Evolutionary conservation across 2,113 vertebrate genomes (phyloP), one percentile per base, ranked within the genome.

Genomic region (Alligator mississippiensis): DNA sequence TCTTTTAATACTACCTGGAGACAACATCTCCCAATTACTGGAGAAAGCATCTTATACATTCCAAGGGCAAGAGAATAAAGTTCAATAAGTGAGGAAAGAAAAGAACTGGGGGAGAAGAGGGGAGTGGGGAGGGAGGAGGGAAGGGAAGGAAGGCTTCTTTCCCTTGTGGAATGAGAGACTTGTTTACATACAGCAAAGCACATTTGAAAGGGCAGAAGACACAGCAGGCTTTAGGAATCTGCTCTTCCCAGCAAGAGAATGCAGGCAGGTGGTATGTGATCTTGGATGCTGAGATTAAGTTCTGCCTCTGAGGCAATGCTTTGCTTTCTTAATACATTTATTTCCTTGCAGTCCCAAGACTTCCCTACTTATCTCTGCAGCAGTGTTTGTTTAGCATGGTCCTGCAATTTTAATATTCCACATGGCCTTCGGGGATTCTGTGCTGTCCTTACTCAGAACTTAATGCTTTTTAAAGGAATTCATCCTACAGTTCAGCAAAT

Each of bases 321-420:
- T 93, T 80, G 74, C n/a, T 38, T 90, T 91, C 57, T 85, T 93
- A 95, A 85, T 84, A n/a, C 16, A 13, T 85, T 90, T 95, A 77
- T 93, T 96, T 66, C 47, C 87, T n/a, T 72, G 75, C 77, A 93
- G 60, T 75, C 21, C 3, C 16, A 70, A 93, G 21, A 47, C 77
- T 84, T 93, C 12, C 25, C 25, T 84, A 85, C 79, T 93, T 93
- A 91, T 14, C 64, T 82, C 61, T 84, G 61, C 1, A 93, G 82
- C 2, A 77, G 89, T 90, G 74, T 78, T 83, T 89, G 70, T 28
- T 70, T 80, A 82, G 28, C 25, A 82, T 28, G 21, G 64, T 83
- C 77, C 24, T 92, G 70, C 81, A 92, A 93, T 80, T 93, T 87
- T 84, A 93, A 77, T 68, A 82, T 92, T 94, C 28, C 19, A 75